Percentiles rank a stretch among this genome's conserved stretches.
Evolutionary conservation across 1,140 invertebrate genomes (phyloP).

Genomic region (Bombus confusus): DNA sequence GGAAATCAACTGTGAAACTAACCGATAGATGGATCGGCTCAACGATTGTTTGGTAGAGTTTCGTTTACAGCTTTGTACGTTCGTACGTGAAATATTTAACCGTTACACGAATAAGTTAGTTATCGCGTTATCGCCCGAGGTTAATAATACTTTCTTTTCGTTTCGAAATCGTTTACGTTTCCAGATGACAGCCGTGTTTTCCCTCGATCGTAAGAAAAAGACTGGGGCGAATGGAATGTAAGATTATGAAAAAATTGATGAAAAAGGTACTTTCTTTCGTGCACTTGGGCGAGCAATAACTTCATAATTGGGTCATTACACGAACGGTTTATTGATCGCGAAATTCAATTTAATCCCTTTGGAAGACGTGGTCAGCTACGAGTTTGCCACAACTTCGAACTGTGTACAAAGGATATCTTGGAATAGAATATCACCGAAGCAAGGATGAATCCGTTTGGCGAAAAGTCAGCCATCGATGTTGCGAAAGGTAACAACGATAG

Average conservation of each 20-base stretch:
- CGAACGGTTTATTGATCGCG: conserved; percentile 58
- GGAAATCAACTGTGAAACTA: conserved; percentile 48
- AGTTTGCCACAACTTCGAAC: conserved; percentile 20
- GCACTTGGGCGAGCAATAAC: conserved; percentile 51
- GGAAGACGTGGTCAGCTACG: conserved; percentile 8
- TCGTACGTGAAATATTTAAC: neutral
- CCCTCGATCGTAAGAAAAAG: neutral
- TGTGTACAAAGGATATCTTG: conserved; percentile 30
- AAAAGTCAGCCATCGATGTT: neutral
- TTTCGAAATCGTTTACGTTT: too few relatives aligned
- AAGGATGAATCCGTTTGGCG: neutral
- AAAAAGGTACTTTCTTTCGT: conserved; percentile 4
- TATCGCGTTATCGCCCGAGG: too few relatives aligned
- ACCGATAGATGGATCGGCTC: conserved; percentile 33
- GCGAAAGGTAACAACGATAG: too few relatives aligned
- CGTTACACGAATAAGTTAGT: too few relatives aligned
- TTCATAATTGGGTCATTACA: conserved; percentile 66
- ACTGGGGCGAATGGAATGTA: neutral
- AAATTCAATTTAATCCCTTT: conserved; percentile 58
- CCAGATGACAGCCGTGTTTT: neutral
- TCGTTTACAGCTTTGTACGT: neutral
- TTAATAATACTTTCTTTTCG: too few relatives aligned
- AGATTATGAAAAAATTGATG: conserved; percentile 10
- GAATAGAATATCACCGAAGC: neutral
- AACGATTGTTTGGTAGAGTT: conserved; percentile 39